These are phyloP conservation scores for Caerostris extrusa DNA, from an alignment of 1,140 invertebrate species.

Conservation along the genomic window DNA sequence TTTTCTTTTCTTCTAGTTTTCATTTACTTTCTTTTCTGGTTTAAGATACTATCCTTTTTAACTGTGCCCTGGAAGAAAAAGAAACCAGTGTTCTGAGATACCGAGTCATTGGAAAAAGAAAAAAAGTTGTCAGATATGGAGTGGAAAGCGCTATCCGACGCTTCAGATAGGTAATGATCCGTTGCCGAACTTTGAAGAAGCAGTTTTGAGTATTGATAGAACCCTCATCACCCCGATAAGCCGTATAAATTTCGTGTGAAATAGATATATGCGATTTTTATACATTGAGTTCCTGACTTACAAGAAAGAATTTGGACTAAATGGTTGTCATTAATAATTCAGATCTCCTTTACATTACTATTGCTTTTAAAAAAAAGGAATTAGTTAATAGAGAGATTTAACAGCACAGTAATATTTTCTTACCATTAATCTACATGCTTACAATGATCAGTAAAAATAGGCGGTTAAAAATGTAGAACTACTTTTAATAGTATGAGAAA, in stretches of 20 bases:
- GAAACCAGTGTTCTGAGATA: neutral
- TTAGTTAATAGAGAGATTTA: too few relatives aligned
- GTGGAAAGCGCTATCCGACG: neutral
- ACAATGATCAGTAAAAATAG: too few relatives aligned
- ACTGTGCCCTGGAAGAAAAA: slow-evolving; percentile 4
- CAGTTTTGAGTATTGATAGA: slow-evolving; percentile 30
- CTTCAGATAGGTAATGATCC: slow-evolving; percentile 43
- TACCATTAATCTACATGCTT: too few relatives aligned
- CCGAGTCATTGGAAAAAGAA: neutral
- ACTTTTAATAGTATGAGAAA: too few relatives aligned
- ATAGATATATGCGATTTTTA: slow-evolving; percentile 2
- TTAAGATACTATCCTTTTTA: slow-evolving; percentile 68
- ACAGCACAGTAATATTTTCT: too few relatives aligned
- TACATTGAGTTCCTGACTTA: neutral
- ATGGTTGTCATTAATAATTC: too few relatives aligned
- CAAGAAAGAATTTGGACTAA: too few relatives aligned
- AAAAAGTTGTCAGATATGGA: neutral
- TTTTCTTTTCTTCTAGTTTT: neutral
- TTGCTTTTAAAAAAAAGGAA: too few relatives aligned
- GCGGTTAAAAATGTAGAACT: too few relatives aligned
- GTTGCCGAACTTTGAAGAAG: slow-evolving; percentile 21
- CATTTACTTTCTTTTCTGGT: slow-evolving; percentile 1
- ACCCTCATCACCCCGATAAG: neutral
- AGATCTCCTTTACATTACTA: too few relatives aligned
- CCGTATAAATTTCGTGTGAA: neutral